Evolutionary conservation across 1,140 invertebrate species (phyloP), one percentile per base, ranked within the genome.

Genomic region (Formica exsecta): DNA sequence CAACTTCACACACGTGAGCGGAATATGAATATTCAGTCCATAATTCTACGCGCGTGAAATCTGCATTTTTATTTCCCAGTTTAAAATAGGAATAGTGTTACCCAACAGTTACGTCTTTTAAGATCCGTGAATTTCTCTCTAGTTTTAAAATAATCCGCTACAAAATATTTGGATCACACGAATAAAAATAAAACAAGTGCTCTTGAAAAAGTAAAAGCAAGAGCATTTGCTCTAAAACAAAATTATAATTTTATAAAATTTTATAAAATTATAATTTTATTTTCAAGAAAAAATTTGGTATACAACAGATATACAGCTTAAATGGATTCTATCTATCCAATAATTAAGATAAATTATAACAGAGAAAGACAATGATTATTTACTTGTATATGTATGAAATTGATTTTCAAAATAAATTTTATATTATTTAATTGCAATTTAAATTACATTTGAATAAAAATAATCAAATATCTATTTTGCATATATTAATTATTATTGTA

Each of bases 1-100:
- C 68, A 74, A 83, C 68, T 62, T 41, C 38, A 48, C 57, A 62
- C 25, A 29, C 54, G 54, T 61, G 68, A 2, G 2, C 19, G 29
- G 19, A 61, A 74, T 83, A 83, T 74, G 57, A 48, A 83, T 71
- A 61, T 61, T 83, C 38, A 41, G 0, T 36, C n/a, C 79, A 19
- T 36, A 73, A 73, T 74, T 83, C 51, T 22, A 57, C 54, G 22
- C 36, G 36, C 29, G 38, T 36, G 19, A 25, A 19, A 73, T 68
- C 32, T 29, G 65, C 36, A 32, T 48, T 74, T 70, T 62, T 73
- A 61, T 48, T 19, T 19, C 36, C 13, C 57, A 80, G 36, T 74
- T 74, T 44, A 8, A 36, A 44, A 19, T 25, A 22, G 32, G 3
- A 4, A 22, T 11, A 44, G 19, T 65, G 16, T 19, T 19, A 29